Evolutionary conservation across 2,888 invertebrate species (phyloP).

Genomic region (Agrochola macilenta): DNA sequence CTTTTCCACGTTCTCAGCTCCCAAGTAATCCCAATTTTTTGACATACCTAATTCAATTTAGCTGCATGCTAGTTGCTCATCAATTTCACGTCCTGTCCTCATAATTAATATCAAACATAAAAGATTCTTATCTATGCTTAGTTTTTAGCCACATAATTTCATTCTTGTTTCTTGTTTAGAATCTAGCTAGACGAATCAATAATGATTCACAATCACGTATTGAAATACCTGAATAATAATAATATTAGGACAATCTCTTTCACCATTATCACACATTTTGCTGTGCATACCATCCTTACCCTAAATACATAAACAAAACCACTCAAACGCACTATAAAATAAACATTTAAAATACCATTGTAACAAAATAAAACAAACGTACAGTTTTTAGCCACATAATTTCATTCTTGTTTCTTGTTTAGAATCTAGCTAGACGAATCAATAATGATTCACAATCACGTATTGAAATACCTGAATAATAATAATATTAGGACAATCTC

Average conservation of each 20-base stretch:
- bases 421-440: neutral
- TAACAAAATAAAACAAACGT: conserved; percentile 12
- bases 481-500: conserved; percentile 3
- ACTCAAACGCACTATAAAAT: conserved; percentile 3
- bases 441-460: neutral
- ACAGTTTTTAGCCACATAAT: conserved; percentile 5
- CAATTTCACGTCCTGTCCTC: neutral
- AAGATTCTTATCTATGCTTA: neutral
- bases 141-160: neutral
- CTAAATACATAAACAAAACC: conserved; percentile 31
- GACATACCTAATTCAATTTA: neutral
- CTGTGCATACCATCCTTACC: conserved; percentile 34
- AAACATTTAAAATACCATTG: neutral
- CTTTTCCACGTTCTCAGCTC: neutral
- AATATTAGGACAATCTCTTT: conserved; percentile 5
- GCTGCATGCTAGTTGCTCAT: neutral
- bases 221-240: neutral
- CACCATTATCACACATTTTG: neutral
- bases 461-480: neutral
- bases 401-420: neutral
- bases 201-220: neutral
- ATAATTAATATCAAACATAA: neutral
- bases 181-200: neutral
- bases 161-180: neutral
- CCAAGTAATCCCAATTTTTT: neutral